Conservation (phyloP, 2,113 vertebrate species). For the Verasper variegatus region DNA sequence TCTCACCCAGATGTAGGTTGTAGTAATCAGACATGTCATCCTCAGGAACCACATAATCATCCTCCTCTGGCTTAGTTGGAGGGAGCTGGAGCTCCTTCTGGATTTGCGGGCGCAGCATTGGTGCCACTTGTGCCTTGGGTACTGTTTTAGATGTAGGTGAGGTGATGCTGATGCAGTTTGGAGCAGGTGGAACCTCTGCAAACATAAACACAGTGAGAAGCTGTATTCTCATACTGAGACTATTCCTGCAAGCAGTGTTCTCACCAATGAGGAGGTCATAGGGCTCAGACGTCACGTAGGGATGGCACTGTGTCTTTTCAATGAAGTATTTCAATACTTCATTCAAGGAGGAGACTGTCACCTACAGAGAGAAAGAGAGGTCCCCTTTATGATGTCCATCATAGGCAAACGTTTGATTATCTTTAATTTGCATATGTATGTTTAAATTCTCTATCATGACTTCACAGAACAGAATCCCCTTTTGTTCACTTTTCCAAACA, state of each 20-base stretch:
- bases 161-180: neutral
- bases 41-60: too few relatives aligned
- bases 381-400: too few relatives aligned
- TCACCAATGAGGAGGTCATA: constrained; percentile 72
- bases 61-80: too few relatives aligned
- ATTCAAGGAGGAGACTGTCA: constrained; percentile 58
- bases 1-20: constrained; percentile 9
- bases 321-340: constrained; percentile 68
- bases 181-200: constrained; percentile 41
- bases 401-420: too few relatives aligned
- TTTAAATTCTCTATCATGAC: too few relatives aligned
- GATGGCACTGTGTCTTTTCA: constrained; percentile 62
- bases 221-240: neutral
- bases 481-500: too few relatives aligned
- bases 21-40: neutral
- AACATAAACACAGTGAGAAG: constrained; percentile 7
- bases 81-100: neutral
- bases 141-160: neutral
- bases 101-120: constrained; percentile 16
- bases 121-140: constrained; percentile 54
- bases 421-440: too few relatives aligned
- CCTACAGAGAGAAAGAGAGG: constrained; percentile 41
- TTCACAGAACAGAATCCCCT: too few relatives aligned
- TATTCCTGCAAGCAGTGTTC: neutral
- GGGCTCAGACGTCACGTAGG: constrained; percentile 49